Conservation (phyloP, 2,113 vertebrate species). For the Setophaga coronata region DNA sequence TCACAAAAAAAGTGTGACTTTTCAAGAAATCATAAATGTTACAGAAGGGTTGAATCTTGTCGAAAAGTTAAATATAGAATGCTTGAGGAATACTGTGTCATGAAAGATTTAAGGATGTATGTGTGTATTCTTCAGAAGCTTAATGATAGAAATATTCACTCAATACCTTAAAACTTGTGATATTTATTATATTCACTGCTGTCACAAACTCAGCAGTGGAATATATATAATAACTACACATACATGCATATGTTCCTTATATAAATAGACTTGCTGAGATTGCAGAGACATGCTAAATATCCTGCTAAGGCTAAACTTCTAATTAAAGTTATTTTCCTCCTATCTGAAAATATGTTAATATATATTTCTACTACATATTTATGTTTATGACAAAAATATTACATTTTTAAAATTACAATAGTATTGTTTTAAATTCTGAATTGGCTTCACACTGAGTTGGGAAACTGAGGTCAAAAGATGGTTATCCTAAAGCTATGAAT, state of each 20-base stretch:
- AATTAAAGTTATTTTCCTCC: background rate
- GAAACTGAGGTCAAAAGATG: background rate
- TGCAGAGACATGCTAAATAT: background rate
- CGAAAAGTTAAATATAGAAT: background rate
- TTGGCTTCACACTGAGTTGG: background rate
- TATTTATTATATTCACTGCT: background rate
- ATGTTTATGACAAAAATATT: background rate
- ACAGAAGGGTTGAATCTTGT: background rate
- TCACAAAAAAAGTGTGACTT: background rate
- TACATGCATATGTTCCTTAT: background rate
- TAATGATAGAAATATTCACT: background rate
- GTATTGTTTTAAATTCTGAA: background rate
- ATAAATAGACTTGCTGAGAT: background rate
- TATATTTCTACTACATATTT: background rate
- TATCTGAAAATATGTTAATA: background rate
- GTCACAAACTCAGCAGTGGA: background rate
- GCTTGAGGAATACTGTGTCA: background rate
- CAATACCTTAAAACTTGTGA: background rate
- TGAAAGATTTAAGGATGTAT: background rate
- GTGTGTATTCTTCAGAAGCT: background rate
- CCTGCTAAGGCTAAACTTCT: background rate
- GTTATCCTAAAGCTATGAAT: background rate
- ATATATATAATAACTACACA: background rate
- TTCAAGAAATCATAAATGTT: background rate
- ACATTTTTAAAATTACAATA: background rate